These are phyloP conservation scores for Cantharis rustica DNA, from an alignment of 2,888 invertebrate genomes.

Conservation along the genomic window DNA sequence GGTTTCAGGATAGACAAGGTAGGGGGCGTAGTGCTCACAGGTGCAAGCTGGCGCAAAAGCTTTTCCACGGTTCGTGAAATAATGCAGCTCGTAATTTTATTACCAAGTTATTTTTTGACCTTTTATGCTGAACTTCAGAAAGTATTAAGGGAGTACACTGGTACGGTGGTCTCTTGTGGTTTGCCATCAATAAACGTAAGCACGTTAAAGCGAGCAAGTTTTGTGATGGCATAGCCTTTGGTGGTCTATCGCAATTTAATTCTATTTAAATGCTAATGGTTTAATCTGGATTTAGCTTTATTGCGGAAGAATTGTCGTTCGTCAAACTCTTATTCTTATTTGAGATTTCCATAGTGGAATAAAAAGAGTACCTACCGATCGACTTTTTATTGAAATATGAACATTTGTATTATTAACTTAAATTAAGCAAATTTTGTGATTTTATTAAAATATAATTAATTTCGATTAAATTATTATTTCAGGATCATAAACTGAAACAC, in stretches of 20 bases:
- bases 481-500: constrained; percentile 97
- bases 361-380: too few relatives aligned
- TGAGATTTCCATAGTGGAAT: not conserved
- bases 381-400: too few relatives aligned
- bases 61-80: not conserved
- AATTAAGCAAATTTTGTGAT: not conserved
- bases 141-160: not conserved
- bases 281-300: not conserved
- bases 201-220: not conserved
- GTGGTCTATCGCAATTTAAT: not conserved
- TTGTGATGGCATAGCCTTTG: not conserved
- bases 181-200: not conserved
- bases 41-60: not conserved
- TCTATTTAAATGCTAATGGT: not conserved
- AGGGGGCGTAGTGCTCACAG: not conserved
- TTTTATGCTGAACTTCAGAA: not conserved
- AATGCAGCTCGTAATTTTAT: not conserved
- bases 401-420: too few relatives aligned
- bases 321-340: not conserved
- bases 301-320: not conserved
- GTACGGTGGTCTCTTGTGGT: not conserved
- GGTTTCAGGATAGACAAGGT: too few relatives aligned
- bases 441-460: not conserved
- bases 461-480: constrained; percentile 30
- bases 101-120: not conserved